These are phyloP conservation scores for Albula glossodonta DNA, from an alignment of 2,113 vertebrate species.

Conservation along the genomic window DNA sequence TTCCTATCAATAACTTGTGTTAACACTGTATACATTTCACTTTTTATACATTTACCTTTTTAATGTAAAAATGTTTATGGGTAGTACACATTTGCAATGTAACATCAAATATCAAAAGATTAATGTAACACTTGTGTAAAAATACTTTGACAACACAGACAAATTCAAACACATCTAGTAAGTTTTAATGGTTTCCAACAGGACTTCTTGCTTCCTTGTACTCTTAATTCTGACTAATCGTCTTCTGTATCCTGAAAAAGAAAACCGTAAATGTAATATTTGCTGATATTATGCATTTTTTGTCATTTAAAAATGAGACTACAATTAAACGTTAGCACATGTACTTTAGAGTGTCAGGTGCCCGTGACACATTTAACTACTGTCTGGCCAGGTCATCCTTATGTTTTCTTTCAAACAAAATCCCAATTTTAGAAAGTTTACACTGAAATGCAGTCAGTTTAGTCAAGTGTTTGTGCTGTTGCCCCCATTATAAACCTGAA, in stretches of 20 bases:
- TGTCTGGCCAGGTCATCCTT: no score
- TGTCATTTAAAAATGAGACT: background rate
- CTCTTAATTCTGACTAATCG: conserved; percentile 84
- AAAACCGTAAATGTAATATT: conserved; percentile 15
- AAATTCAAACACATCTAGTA: conserved; percentile 72
- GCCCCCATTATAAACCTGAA: background rate
- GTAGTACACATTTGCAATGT: background rate
- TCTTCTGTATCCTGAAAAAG: conserved; percentile 84
- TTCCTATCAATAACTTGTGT: no score
- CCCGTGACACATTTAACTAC: no score
- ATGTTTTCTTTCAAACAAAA: no score
- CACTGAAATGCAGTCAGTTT: background rate
- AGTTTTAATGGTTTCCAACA: conserved; percentile 88
- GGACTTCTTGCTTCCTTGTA: conserved; percentile 82
- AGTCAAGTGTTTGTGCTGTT: background rate
- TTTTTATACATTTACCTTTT: background rate
- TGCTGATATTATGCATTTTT: background rate
- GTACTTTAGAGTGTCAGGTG: no score
- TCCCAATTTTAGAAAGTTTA: no score
- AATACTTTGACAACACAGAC: background rate
- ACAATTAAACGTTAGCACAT: background rate
- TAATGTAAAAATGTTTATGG: background rate
- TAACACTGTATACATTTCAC: background rate
- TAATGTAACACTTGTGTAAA: background rate
- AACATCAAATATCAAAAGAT: background rate